A percentile compares a stretch with the other conserved stretches of the same genome.
phyloP scores from a whole-genome alignment of 2,888 invertebrate species.

The Orchestes rusci region DNA sequence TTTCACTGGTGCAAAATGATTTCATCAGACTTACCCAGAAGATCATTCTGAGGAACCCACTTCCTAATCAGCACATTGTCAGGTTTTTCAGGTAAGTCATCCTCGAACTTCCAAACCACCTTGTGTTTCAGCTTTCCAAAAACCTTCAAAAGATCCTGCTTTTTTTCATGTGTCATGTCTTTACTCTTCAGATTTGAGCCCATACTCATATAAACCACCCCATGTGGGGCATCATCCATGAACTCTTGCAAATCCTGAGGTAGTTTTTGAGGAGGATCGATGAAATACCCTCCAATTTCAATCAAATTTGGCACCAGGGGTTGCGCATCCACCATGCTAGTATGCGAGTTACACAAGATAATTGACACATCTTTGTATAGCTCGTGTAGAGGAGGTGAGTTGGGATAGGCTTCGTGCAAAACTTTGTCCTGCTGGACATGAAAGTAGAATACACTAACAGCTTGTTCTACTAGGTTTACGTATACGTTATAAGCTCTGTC shows the following conservation, averaged over 20 bases:
- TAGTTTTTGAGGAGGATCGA: slow-evolving; percentile 13
- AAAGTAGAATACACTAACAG: slow-evolving; percentile 33
- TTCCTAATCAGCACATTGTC: slow-evolving; percentile 51
- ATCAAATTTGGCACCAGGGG: slow-evolving; percentile 49
- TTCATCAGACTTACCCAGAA: slow-evolving; percentile 35
- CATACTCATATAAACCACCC: slow-evolving; percentile 45
- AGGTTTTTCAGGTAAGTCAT: slow-evolving; percentile 49
- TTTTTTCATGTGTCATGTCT: slow-evolving; percentile 47
- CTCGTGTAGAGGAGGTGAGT: slow-evolving; percentile 27
- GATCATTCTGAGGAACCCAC: slow-evolving; percentile 58
- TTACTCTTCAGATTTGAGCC: slow-evolving; percentile 52
- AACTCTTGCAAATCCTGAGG: slow-evolving; percentile 9
- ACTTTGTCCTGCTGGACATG: slow-evolving; percentile 26
- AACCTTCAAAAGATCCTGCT: slow-evolving; percentile 48
- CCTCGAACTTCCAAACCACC: slow-evolving; percentile 66
- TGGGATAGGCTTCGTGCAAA: slow-evolving; percentile 28
- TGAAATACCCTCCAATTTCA: slow-evolving; percentile 9
- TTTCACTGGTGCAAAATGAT: slow-evolving; percentile 36
- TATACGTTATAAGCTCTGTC: too few species aligned
- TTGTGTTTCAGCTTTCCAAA: slow-evolving; percentile 54
- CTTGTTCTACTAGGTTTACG: too few species aligned
- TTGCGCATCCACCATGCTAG: slow-evolving; percentile 44
- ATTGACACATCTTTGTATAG: slow-evolving; percentile 32
- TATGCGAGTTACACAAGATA: slow-evolving; percentile 42
- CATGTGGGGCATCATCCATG: slow-evolving; percentile 10